A percentile compares a stretch with the other conserved stretches of the same genome.
These are phyloP conservation scores for Glaucomys volans DNA, from an alignment of 2,113 vertebrate genomes.

Conservation along the genomic window DNA sequence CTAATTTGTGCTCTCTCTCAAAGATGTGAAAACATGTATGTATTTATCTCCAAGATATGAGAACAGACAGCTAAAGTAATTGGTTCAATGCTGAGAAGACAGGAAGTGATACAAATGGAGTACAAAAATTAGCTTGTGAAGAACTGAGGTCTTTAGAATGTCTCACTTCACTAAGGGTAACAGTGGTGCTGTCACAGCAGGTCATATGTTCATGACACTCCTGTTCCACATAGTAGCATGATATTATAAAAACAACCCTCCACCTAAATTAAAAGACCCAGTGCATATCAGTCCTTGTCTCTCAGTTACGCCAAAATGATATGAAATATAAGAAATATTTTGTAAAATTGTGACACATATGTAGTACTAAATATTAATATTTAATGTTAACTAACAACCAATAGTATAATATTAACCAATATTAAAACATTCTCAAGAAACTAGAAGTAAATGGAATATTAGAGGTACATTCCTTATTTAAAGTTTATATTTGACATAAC, in stretches of 20 bases:
- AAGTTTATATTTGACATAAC: neutral
- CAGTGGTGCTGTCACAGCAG: neutral
- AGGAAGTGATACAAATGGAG: neutral
- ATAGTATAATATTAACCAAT: neutral
- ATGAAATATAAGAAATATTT: neutral
- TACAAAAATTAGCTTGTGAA: conserved; percentile 12
- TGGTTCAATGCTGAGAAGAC: conserved; percentile 27
- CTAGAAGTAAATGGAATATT: neutral
- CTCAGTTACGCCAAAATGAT: neutral
- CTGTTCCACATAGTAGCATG: neutral
- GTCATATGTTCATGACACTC: neutral
- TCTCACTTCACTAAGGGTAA: neutral
- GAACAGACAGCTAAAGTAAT: neutral
- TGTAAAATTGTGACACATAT: neutral
- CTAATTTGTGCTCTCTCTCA: neutral
- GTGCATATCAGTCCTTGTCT: neutral
- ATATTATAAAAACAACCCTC: neutral
- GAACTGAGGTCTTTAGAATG: neutral
- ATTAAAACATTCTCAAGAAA: neutral
- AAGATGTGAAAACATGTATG: neutral
- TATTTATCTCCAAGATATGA: neutral
- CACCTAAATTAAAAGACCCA: neutral
- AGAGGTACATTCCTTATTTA: neutral
- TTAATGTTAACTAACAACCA: neutral
- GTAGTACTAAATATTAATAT: neutral